phyloP scores from a whole-genome alignment of 2,888 invertebrate genomes.

The Cotesia congregata region DNA sequence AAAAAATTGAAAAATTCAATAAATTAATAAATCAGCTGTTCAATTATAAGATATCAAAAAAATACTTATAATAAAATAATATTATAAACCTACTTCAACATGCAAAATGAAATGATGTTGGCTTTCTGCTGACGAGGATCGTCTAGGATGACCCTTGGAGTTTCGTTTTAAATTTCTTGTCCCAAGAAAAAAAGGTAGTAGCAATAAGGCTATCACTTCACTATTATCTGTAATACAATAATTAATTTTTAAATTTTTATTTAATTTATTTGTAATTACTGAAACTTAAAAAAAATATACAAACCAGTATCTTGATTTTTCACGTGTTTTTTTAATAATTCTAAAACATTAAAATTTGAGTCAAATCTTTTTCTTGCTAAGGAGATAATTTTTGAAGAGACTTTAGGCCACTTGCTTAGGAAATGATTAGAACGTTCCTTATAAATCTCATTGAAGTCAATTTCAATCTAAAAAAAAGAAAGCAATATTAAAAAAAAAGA shows the following conservation, averaged over 20 bases:
- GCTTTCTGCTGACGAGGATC: conserved; percentile 14
- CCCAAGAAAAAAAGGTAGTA: conserved; percentile 8
- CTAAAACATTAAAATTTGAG: background rate
- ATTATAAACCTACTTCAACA: conserved; percentile 13
- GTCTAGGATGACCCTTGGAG: conserved; percentile 1
- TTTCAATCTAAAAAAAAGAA: conserved; percentile 16
- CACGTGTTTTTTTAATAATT: conserved; percentile 2
- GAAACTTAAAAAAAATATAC: conserved; percentile 9
- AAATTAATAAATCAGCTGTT: conserved; percentile 3
- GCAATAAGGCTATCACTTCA: conserved; percentile 4
- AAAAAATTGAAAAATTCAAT: conserved; percentile 1
- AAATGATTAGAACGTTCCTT: conserved; percentile 3
- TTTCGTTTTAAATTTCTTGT: conserved; percentile 2
- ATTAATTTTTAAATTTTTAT: background rate
- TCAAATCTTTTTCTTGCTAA: conserved; percentile 8
- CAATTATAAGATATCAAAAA: background rate
- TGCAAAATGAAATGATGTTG: conserved; percentile 7
- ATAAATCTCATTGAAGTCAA: background rate
- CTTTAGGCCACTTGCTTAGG: background rate
- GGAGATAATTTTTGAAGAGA: conserved; percentile 2
- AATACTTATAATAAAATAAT: conserved; percentile 2
- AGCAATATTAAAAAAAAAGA: background rate
- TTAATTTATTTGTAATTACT: background rate
- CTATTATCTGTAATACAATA: conserved; percentile 4
- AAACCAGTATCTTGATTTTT: conserved; percentile 6